A percentile compares a stretch with the other conserved stretches of the same genome.
These are phyloP conservation scores for Gracilinanus agilis DNA, from an alignment of 2,113 vertebrate genomes.

Conservation along the genomic window DNA sequence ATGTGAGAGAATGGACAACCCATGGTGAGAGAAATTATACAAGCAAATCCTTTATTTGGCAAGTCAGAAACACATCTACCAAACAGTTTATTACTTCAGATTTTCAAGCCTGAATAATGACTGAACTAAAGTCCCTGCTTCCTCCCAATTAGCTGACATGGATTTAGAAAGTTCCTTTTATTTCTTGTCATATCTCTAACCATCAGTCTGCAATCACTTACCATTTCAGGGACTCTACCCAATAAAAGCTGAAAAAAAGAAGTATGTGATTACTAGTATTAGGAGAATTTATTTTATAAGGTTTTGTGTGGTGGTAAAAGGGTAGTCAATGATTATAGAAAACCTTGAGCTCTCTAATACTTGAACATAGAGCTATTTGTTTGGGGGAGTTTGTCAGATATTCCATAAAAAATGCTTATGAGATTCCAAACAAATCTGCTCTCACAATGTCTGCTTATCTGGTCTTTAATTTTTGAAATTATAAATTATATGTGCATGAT, in stretches of 20 bases:
- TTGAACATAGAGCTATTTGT: background rate
- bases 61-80: background rate
- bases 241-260: background rate
- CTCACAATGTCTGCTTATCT: background rate
- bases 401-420: background rate
- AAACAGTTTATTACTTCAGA: background rate
- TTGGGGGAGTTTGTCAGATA: background rate
- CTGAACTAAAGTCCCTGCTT: background rate
- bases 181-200: background rate
- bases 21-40: background rate
- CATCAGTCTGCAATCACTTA: background rate
- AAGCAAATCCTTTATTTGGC: background rate
- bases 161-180: background rate
- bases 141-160: background rate
- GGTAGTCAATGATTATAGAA: background rate
- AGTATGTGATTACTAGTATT: background rate
- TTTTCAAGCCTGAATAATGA: background rate
- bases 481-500: background rate
- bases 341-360: background rate
- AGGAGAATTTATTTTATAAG: background rate
- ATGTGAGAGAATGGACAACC: background rate
- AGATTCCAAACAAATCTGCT: background rate
- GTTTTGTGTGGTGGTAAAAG: background rate
- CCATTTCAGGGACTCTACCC: background rate
- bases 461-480: too few relatives aligned